Evolutionary conservation across 1,140 invertebrate genomes (phyloP).

Genomic region (Ridgeia piscesae): DNA sequence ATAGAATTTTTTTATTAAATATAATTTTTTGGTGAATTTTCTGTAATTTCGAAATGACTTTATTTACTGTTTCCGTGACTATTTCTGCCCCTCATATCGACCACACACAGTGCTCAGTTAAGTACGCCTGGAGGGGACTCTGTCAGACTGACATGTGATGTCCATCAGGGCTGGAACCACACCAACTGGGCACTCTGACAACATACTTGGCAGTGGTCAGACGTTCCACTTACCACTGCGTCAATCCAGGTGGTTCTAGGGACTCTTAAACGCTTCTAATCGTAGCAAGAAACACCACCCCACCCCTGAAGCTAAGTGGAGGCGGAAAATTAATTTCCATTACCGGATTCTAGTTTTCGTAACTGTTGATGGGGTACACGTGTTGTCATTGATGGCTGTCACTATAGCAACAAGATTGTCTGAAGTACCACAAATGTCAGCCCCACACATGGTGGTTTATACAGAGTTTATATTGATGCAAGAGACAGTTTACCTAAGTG

Average conservation of each 20-base stretch:
- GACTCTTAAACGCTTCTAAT: background rate
- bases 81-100: background rate
- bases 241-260: background rate
- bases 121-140: background rate
- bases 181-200: background rate
- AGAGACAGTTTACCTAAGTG: too few species aligned
- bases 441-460: too few species aligned
- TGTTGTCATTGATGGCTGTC: background rate
- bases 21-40: too few species aligned
- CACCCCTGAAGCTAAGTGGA: background rate
- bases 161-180: background rate
- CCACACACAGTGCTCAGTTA: background rate
- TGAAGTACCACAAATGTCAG: too few species aligned
- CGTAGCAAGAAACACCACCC: background rate
- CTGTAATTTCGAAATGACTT: too few species aligned
- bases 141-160: background rate
- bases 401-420: too few species aligned
- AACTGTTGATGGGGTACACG: background rate
- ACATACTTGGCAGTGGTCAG: background rate
- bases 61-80: too few species aligned
- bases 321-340: background rate
- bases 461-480: too few species aligned
- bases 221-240: background rate
- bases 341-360: background rate
- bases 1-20: too few species aligned